Conservation (phyloP, 2,113 vertebrate genomes). For the Copsychus sechellarum region DNA sequence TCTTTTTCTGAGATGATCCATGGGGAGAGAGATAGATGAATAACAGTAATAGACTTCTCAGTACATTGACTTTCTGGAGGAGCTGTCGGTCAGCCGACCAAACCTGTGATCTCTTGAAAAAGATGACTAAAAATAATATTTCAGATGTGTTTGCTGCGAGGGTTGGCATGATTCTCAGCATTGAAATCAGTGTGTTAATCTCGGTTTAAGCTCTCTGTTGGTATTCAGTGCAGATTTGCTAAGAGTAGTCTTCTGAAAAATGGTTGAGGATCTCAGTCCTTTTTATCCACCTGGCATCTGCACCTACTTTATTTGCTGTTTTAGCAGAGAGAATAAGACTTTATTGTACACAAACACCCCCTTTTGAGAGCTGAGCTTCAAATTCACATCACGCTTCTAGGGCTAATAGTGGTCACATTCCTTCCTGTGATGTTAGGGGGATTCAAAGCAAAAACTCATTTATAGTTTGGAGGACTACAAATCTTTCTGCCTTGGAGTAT, state of each 20-base stretch:
- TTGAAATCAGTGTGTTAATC: neutral
- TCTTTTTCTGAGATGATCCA: neutral
- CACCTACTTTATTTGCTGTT: neutral
- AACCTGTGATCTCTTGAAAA: neutral
- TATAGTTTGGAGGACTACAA: neutral
- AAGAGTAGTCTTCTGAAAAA: neutral
- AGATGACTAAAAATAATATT: neutral
- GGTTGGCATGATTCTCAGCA: fast-evolving
- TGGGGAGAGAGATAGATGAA: neutral
- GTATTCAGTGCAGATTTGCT: neutral
- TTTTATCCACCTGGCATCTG: neutral
- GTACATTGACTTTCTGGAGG: neutral
- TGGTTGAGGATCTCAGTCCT: neutral
- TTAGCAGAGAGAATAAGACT: neutral
- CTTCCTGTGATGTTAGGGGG: neutral
- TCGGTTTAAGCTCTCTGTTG: neutral
- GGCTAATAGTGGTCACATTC: neutral
- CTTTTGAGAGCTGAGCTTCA: neutral
- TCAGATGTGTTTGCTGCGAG: neutral
- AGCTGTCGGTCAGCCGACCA: neutral
- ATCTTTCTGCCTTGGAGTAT: neutral
- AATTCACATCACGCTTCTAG: neutral
- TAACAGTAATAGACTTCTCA: neutral
- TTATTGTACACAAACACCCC: neutral
- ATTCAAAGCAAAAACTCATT: neutral